These are phyloP conservation scores for Andrena fulva DNA, from an alignment of 2,888 invertebrate species.

Conservation along the genomic window DNA sequence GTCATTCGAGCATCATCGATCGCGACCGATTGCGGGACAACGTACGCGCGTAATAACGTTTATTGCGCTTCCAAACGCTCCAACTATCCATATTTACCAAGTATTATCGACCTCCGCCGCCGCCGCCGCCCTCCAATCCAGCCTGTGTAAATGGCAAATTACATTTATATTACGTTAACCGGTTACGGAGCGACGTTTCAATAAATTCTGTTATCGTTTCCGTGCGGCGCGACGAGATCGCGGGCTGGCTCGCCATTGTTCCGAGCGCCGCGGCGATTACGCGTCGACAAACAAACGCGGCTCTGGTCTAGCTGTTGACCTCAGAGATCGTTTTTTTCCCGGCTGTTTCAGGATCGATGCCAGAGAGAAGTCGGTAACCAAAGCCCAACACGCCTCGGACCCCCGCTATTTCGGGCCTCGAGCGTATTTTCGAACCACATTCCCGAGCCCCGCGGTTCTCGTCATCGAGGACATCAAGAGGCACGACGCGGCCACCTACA, in stretches of 20 bases:
- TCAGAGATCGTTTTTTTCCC: neutral
- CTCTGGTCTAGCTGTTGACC: neutral
- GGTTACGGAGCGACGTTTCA: constrained; percentile 23
- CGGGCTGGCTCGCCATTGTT: constrained; percentile 11
- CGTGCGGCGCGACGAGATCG: neutral
- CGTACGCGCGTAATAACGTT: constrained; percentile 30
- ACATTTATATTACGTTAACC: constrained; percentile 42
- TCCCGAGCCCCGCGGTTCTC: constrained; percentile 92
- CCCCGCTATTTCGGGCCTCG: constrained; percentile 94
- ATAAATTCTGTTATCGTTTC: constrained; percentile 28
- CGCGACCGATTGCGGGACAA: constrained; percentile 9
- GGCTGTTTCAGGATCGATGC: constrained; percentile 92
- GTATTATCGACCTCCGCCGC: neutral
- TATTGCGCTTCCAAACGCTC: constrained; percentile 18
- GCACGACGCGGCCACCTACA: constrained; percentile 95
- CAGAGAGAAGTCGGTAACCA: constrained; percentile 91
- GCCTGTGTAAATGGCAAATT: constrained; percentile 38
- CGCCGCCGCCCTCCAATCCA: neutral
- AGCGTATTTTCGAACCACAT: constrained; percentile 92
- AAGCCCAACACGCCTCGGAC: constrained; percentile 94
- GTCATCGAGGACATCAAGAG: constrained; percentile 94
- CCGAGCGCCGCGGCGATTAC: constrained; percentile 4
- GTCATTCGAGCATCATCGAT: constrained; percentile 14
- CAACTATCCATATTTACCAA: constrained; percentile 20
- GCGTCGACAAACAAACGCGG: constrained; percentile 1